phyloP scores from a whole-genome alignment of 2,113 vertebrate species.

The Meriones unguiculatus region DNA sequence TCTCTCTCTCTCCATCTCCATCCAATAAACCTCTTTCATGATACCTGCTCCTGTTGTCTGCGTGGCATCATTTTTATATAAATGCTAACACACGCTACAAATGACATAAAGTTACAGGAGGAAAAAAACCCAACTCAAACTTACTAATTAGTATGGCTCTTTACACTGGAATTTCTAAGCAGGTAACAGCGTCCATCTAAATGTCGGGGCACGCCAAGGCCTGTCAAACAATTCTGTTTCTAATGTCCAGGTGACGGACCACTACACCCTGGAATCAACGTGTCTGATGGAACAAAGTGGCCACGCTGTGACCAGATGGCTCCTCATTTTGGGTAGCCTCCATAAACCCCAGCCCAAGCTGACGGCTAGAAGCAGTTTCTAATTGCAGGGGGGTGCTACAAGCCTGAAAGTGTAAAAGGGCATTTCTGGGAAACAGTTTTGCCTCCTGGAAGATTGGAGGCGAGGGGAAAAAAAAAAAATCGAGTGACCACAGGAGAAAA shows the following conservation, averaged over 20 bases:
- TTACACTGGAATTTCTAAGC: not conserved
- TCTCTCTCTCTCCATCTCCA: too few relatives aligned
- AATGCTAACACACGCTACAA: not conserved
- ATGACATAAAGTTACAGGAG: not conserved
- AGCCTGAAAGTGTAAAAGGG: constrained; percentile 50
- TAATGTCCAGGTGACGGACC: constrained; percentile 31
- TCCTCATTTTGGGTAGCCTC: not conserved
- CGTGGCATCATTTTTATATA: too few relatives aligned
- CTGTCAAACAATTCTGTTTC: not conserved
- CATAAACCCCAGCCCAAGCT: not conserved
- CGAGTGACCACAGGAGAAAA: constrained; percentile 45
- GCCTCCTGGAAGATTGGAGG: not conserved
- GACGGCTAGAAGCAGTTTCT: constrained; percentile 39
- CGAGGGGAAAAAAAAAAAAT: not conserved
- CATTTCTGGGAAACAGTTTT: constrained; percentile 29
- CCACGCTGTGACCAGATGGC: not conserved
- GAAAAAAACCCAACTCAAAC: not conserved
- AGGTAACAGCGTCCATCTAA: not conserved
- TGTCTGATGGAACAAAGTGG: constrained; percentile 30
- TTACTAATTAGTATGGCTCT: constrained; percentile 24
- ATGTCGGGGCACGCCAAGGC: not conserved
- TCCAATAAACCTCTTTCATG: too few relatives aligned
- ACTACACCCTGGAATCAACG: not conserved
- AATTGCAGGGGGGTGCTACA: not conserved
- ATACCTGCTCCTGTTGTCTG: too few relatives aligned